Evolutionary conservation across 2,113 vertebrate genomes (phyloP).

Genomic region (Caracal caracal): DNA sequence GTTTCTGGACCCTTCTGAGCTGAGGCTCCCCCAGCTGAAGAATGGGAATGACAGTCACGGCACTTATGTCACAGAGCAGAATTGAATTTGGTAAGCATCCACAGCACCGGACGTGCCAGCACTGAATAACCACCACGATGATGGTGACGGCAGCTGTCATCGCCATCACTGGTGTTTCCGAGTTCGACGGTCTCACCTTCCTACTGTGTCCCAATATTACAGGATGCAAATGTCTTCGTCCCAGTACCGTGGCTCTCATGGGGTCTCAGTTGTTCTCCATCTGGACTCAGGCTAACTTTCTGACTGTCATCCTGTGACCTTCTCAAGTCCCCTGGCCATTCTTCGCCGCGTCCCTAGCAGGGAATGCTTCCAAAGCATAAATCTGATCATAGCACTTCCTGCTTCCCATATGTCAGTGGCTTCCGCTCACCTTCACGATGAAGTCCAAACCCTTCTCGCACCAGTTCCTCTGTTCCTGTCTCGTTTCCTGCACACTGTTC

Average conservation of each 20-base stretch:
- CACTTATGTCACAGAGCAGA: accelerated
- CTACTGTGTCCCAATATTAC: neutral
- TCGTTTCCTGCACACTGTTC: neutral
- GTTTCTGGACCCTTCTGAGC: neutral
- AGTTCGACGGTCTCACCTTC: neutral
- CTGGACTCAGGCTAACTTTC: neutral
- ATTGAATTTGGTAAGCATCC: neutral
- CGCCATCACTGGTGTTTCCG: neutral
- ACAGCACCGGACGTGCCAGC: accelerated
- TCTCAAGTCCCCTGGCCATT: neutral
- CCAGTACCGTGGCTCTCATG: too few relatives aligned
- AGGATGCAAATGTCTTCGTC: neutral
- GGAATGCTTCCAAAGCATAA: neutral
- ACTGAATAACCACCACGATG: accelerated
- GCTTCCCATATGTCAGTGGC: neutral
- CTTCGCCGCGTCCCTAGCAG: too few relatives aligned
- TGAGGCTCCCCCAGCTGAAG: neutral
- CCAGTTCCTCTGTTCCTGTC: accelerated
- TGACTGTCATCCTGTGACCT: neutral
- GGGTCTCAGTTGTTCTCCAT: neutral
- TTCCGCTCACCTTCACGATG: neutral
- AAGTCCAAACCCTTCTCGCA: neutral
- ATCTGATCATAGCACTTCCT: neutral
- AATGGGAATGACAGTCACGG: accelerated
- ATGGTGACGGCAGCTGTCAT: neutral